Base-by-base conservation (phyloP, 2,888 invertebrate genomes). In the Xylocampa areola region DNA sequence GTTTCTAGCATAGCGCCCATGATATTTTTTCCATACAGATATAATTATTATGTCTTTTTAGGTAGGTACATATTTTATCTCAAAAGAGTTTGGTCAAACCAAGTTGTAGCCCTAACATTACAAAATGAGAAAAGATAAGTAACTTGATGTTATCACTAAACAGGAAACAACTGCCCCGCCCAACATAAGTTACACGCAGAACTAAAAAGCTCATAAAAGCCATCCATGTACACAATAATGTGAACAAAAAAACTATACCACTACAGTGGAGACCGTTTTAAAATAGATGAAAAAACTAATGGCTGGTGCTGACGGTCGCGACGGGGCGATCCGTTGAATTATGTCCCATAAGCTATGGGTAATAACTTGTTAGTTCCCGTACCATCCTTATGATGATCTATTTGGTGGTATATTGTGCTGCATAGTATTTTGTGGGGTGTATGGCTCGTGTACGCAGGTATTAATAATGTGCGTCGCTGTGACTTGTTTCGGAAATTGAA, bases 251-350 rank as follows among this genome's bases (percentile, higher is more conserved):
- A 55, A 25, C 32, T 39, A 49, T 58, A 6, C 14, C 33, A 16
- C 50, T 37, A 44, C 37, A 59, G 59, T 49, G 51, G 57, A 53
- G 68, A 69, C 50, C 51, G 58, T 77, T 80, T 83, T 77, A 85
- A 84, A 86, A 82, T 81, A 82, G 81, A 85, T 81, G 76, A 79
- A 80, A 81, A 82, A 85, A 80, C 65, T 73, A 82, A 82, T 81
- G 73, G 76, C 29, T 40, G 37, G 45, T 48, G 68, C 52, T 77
- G 77, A 79, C 79, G 77, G 73, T 77, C 47, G 69, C 73, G 73
- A 76, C 71, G 67, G 68, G 65, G 74, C 73, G 79, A 76, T 71
- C 64, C 57, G 57, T 64, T 82, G 81, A 82, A 81, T 85, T 81
- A 84, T 83, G 79, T 79, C 75, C 63, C 74, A 74, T 81, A 79